phyloP scores from a whole-genome alignment of 1,140 invertebrate species.

The Ceratitis capitata region DNA sequence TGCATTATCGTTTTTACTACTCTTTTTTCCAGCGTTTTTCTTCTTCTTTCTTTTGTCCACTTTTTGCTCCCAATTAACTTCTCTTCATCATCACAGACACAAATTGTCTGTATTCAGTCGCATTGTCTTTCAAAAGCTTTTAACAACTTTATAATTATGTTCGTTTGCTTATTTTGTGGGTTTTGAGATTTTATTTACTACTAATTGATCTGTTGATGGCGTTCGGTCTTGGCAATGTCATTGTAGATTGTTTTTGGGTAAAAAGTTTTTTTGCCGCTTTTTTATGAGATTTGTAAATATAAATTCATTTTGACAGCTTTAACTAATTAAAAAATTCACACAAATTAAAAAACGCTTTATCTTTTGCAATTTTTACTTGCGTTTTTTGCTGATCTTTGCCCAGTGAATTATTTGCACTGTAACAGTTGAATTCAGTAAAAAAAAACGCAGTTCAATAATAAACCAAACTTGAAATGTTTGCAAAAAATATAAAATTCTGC shows the following conservation, averaged over 20 bases:
- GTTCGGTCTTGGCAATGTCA: background rate
- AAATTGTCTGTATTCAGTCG: background rate
- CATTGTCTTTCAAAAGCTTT: background rate
- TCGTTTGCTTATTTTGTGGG: background rate
- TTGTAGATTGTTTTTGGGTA: background rate
- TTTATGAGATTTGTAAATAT: background rate
- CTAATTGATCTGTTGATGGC: background rate
- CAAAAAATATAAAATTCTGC: too few relatives aligned
- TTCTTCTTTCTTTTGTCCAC: background rate
- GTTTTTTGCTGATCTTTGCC: too few relatives aligned
- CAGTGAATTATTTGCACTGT: too few relatives aligned
- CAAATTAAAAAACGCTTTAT: background rate
- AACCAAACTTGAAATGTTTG: too few relatives aligned
- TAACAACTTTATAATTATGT: conserved; percentile 2
- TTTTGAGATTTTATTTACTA: background rate
- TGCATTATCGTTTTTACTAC: background rate
- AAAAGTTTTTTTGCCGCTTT: background rate
- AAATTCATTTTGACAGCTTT: background rate
- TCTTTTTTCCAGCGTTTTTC: background rate
- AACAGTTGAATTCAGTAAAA: too few relatives aligned
- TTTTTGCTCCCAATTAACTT: background rate
- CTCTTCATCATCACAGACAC: background rate
- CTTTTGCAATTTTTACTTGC: too few relatives aligned
- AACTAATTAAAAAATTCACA: background rate
- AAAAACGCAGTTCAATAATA: too few relatives aligned